phyloP scores from a whole-genome alignment of 2,797 vertebrate genomes.

The Channa striata region DNA sequence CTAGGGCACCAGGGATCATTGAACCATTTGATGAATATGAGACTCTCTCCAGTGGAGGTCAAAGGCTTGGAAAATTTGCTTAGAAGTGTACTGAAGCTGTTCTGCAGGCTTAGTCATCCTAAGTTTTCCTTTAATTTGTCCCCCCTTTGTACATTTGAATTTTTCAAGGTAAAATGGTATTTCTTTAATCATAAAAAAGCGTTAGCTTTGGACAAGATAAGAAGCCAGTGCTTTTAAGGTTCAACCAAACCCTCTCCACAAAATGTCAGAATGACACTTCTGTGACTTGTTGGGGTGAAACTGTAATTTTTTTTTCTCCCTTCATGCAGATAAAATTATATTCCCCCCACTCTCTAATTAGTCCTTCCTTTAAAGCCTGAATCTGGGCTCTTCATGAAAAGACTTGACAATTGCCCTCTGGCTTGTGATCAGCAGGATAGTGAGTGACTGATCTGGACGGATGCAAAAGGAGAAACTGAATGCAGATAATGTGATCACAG shows the following conservation, averaged over 20 bases:
- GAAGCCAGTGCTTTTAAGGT: slow-evolving; percentile 16
- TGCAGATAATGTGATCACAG: slow-evolving; percentile 34
- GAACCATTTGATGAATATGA: neutral
- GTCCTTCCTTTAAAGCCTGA: slow-evolving; percentile 33
- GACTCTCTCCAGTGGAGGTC: neutral
- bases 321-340: neutral
- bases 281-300: slow-evolving; percentile 4
- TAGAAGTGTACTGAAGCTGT: neutral
- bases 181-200: neutral
- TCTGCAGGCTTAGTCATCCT: neutral
- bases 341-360: slow-evolving; percentile 31
- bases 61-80: neutral
- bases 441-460: slow-evolving; percentile 30
- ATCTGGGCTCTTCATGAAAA: slow-evolving; percentile 42
- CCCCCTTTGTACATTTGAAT: neutral
- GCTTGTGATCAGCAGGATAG: slow-evolving; percentile 38
- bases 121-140: neutral
- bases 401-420: slow-evolving; percentile 14
- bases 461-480: slow-evolving; percentile 50
- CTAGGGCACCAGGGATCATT: neutral
- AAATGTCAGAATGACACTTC: slow-evolving; percentile 35
- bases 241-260: slow-evolving; percentile 7
- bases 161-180: slow-evolving; percentile 1
- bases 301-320: slow-evolving; percentile 6
- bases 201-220: slow-evolving; percentile 22